Base-by-base conservation (phyloP, 2,888 invertebrate species). In the Drosophila sordidapex region DNA sequence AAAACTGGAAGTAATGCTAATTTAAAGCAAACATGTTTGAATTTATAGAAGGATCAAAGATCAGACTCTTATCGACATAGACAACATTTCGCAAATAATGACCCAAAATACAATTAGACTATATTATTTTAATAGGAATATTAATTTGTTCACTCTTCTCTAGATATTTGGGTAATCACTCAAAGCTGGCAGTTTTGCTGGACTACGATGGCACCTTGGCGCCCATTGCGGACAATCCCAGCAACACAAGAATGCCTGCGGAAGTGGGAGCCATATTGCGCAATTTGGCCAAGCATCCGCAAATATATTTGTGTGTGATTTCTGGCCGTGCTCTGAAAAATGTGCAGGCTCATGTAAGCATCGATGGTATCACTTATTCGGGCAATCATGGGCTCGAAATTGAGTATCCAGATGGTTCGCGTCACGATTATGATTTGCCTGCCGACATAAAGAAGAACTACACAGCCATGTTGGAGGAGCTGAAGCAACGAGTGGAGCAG, bases 121-220 rank as follows among this genome's bases (percentile, higher is more conserved):
- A n/a, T 40, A n/a, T 40, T 11, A n/a, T n/a, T n/a, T 10, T 4
- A 10, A n/a, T 10, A 10, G 10, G n/a, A 40, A n/a, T n/a, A n/a
- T 10, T 1, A 33, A 33, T 33, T 8, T 46, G 6, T 25, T 21
- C 15, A 46, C 1, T 8, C 4, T 6, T n/a, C 8, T 66, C 1
- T 46, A 93, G 93, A 33, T 93, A 86, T 38, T 65, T 96, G 79
- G 95, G 95, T 61, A 93, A 94, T 51, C 94, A 94, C 29, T 94
- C 95, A 82, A 95, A 95, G 87, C 91, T 96, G 82, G 96, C 96
- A 0, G 92, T 96, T 3, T 91, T 96, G 2, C 91, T 96, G 82
- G 96, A 96, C 90, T 96, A 96, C 85, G 96, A 96, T 91, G 96
- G 96, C 54, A 96, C 96, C 6, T 91, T 96, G 77, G 96, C 96